Conservation (phyloP, 2,888 invertebrate species). For the Caenorhabditis becei region DNA sequence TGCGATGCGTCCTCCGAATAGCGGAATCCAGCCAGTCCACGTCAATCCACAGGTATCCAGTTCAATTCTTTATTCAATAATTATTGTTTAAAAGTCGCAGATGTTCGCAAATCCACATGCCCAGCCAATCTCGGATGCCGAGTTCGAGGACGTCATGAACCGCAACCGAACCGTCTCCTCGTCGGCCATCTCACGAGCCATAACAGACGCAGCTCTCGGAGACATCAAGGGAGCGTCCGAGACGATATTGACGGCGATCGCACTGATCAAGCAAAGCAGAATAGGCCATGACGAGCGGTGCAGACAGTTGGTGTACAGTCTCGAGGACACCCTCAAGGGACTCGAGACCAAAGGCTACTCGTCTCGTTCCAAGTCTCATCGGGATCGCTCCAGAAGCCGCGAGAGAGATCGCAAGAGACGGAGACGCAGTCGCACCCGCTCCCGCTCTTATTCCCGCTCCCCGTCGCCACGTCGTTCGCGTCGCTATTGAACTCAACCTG, state of each 20-base stretch:
- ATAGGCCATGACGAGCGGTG: slow-evolving; percentile 96
- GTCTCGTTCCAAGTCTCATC: slow-evolving; percentile 39
- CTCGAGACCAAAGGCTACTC: slow-evolving; percentile 90
- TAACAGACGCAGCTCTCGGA: slow-evolving; percentile 84
- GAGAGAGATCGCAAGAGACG: slow-evolving; percentile 70
- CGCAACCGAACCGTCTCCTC: slow-evolving; percentile 92
- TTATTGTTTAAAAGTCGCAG: slow-evolving; percentile 8
- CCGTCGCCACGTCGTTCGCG: slow-evolving; percentile 63
- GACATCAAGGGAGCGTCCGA: slow-evolving; percentile 99
- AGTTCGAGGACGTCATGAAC: slow-evolving; percentile 98
- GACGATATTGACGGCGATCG: slow-evolving; percentile 97
- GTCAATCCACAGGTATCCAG: slow-evolving; percentile 68
- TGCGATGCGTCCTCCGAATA: slow-evolving; percentile 60
- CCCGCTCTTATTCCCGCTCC: slow-evolving; percentile 55
- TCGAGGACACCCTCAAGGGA: slow-evolving; percentile 96
- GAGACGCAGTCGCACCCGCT: slow-evolving; percentile 66
- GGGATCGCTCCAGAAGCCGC: slow-evolving; percentile 67
- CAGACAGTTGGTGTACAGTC: slow-evolving; percentile 95
- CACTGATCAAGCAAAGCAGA: slow-evolving; percentile 97
- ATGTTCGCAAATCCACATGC: slow-evolving; percentile 64
- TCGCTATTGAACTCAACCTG: slow-evolving; percentile 21
- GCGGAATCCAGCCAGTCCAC: slow-evolving; percentile 65
- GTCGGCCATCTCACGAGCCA: slow-evolving; percentile 96
- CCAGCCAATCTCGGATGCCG: slow-evolving; percentile 87
- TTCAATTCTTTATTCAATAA: too few species aligned